Evolutionary conservation across 2,888 invertebrate species (phyloP).

Genomic region (Drymonia ruficornis): DNA sequence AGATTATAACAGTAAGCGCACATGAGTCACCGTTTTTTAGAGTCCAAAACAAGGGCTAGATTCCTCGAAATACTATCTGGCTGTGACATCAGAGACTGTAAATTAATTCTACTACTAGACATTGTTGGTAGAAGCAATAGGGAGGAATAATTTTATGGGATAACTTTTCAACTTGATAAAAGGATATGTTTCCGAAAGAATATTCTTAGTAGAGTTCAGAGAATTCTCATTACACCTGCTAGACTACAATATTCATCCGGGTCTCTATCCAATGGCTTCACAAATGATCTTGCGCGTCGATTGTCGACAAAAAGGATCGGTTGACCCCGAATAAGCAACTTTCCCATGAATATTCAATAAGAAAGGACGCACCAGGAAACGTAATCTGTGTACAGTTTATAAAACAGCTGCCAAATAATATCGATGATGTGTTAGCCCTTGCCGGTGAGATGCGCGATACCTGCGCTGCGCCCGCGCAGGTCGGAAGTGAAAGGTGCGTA

Average conservation of each 20-base stretch:
- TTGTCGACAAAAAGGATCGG: conserved; percentile 12
- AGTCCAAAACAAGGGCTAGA: not conserved
- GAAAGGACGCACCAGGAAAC: conserved; percentile 58
- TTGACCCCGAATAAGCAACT: conserved; percentile 30
- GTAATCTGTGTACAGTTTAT: conserved; percentile 49
- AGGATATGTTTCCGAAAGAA: no score
- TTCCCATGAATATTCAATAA: conserved; percentile 59
- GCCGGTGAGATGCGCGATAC: conserved; percentile 59
- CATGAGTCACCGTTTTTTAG: not conserved
- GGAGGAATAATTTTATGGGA: no score
- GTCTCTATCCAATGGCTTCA: not conserved
- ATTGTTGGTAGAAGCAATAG: no score
- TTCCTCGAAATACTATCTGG: not conserved
- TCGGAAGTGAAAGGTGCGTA: conserved; percentile 79
- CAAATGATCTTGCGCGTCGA: not conserved
- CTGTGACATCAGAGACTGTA: not conserved
- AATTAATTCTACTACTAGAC: no score
- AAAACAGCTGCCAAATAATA: conserved; percentile 62
- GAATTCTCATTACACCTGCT: no score
- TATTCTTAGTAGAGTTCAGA: no score
- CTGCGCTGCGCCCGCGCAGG: conserved; percentile 59
- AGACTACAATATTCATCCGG: not conserved
- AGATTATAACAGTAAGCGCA: conserved; percentile 1
- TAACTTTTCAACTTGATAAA: no score
- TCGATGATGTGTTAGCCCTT: conserved; percentile 53